Evolutionary conservation across 2,888 invertebrate species (phyloP).

Genomic region (Troides aeacus): DNA sequence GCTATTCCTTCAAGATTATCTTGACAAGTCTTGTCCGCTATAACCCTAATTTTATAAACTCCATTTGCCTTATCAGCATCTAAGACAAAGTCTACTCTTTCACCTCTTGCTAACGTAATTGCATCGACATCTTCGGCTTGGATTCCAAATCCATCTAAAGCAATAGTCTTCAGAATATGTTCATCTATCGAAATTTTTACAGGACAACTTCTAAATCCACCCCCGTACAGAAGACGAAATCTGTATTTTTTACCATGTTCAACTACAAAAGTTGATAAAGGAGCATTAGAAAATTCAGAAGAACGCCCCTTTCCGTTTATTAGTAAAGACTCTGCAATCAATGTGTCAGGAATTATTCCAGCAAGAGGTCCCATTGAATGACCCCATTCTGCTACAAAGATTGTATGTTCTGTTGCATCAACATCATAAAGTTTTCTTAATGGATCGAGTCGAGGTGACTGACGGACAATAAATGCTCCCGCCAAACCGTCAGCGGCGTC

Average conservation of each 20-base stretch:
- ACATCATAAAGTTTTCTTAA: conserved; percentile 83
- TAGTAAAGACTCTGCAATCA: conserved; percentile 77
- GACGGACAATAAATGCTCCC: conserved; percentile 85
- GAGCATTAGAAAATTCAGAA: conserved; percentile 60
- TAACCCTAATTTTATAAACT: conserved; percentile 82
- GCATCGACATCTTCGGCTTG: conserved; percentile 78
- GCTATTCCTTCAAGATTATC: conserved; percentile 75
- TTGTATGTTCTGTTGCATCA: conserved; percentile 84
- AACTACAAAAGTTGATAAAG: conserved; percentile 74
- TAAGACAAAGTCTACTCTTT: conserved; percentile 87
- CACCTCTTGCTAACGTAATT: conserved; percentile 83
- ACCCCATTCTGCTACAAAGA: conserved; percentile 86
- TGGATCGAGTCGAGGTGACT: conserved; percentile 81
- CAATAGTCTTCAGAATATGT: conserved; percentile 83
- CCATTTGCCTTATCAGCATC: conserved; percentile 79
- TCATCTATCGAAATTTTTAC: conserved; percentile 83
- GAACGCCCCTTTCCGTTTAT: conserved; percentile 83
- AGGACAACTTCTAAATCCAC: conserved; percentile 84
- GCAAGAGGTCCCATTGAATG: conserved; percentile 76
- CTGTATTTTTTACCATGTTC: conserved; percentile 81
- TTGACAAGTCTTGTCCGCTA: conserved; percentile 73
- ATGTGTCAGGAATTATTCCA: conserved; percentile 61
- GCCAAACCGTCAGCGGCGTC: conserved; percentile 85
- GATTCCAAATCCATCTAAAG: conserved; percentile 85
- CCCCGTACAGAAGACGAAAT: conserved; percentile 84